Evolutionary conservation across 2,797 vertebrate genomes (phyloP).

Genomic region (Amphiprion clarkii): DNA sequence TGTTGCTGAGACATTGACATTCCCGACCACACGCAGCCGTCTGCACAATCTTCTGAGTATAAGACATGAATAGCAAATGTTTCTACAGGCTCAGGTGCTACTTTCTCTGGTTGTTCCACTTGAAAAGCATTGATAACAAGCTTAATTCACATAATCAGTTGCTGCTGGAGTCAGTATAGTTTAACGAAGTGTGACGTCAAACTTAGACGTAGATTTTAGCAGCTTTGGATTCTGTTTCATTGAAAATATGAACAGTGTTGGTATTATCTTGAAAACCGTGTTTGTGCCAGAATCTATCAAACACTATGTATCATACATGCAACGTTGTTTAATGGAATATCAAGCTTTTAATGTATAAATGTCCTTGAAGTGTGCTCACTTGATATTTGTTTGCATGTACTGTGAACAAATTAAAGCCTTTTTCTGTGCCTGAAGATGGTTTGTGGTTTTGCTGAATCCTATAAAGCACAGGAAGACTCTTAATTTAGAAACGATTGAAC

Average conservation of each 20-base stretch:
- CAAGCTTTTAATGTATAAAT: conserved; percentile 25
- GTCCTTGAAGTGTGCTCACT: conserved; percentile 33
- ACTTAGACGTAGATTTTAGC: background rate
- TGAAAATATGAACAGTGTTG: conserved; percentile 25
- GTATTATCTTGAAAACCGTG: conserved; percentile 22
- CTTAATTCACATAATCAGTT: conserved; percentile 3
- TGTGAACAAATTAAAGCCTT: conserved; percentile 59
- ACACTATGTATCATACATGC: conserved; percentile 18
- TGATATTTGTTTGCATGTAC: conserved; percentile 58
- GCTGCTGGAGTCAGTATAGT: conserved; percentile 10
- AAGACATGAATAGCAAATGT: background rate
- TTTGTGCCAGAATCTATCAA: conserved; percentile 25
- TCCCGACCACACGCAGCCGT: conserved; percentile 55
- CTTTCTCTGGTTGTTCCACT: conserved; percentile 27
- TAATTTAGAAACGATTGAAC: no score
- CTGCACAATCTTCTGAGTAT: conserved; percentile 6
- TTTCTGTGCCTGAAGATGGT: conserved; percentile 27
- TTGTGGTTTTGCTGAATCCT: background rate
- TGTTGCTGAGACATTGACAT: conserved; percentile 53
- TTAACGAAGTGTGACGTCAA: conserved; percentile 24
- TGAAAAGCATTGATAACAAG: conserved; percentile 20
- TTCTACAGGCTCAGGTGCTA: conserved; percentile 56
- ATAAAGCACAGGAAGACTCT: no score
- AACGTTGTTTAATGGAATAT: conserved; percentile 10
- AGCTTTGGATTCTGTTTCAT: conserved; percentile 36